A percentile compares a stretch with the other conserved stretches of the same genome.
These are phyloP conservation scores for Eilema depressum DNA, from an alignment of 2,888 invertebrate genomes.

Conservation along the genomic window DNA sequence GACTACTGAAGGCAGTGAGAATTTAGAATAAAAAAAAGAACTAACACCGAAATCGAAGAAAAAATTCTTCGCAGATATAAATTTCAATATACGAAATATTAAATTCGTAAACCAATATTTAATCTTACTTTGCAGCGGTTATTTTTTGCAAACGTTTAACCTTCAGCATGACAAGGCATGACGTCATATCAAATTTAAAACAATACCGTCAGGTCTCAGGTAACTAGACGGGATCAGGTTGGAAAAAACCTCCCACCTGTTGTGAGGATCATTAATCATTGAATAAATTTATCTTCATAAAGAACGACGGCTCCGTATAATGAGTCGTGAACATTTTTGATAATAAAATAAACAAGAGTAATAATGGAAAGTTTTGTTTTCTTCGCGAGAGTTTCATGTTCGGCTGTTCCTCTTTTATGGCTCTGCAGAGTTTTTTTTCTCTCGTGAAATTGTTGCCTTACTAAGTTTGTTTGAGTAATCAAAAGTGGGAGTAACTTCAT, in stretches of 20 bases:
- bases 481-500: slow-evolving; percentile 6
- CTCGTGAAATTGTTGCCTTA: slow-evolving; percentile 10
- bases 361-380: slow-evolving; percentile 45
- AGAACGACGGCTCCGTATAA: slow-evolving; percentile 52
- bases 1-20: background rate
- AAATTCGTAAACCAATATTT: slow-evolving; percentile 10
- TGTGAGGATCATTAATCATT: slow-evolving; percentile 65
- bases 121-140: slow-evolving; percentile 3
- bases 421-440: slow-evolving; percentile 8
- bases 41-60: background rate
- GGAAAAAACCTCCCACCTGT: slow-evolving; percentile 51
- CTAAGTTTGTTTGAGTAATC: slow-evolving; percentile 9
- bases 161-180: slow-evolving; percentile 36
- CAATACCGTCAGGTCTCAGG: slow-evolving; percentile 47
- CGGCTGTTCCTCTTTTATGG: slow-evolving; percentile 12
- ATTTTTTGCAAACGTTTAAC: slow-evolving; percentile 6
- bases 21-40: background rate
- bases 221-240: slow-evolving; percentile 45
- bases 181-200: slow-evolving; percentile 42
- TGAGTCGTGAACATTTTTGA: slow-evolving; percentile 56
- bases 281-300: slow-evolving; percentile 70
- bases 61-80: background rate
- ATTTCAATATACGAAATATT: background rate
- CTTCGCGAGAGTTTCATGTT: slow-evolving; percentile 13
- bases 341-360: slow-evolving; percentile 54